Base-by-base conservation (phyloP, 2,113 vertebrate genomes). In the Engraulis encrasicolus region DNA sequence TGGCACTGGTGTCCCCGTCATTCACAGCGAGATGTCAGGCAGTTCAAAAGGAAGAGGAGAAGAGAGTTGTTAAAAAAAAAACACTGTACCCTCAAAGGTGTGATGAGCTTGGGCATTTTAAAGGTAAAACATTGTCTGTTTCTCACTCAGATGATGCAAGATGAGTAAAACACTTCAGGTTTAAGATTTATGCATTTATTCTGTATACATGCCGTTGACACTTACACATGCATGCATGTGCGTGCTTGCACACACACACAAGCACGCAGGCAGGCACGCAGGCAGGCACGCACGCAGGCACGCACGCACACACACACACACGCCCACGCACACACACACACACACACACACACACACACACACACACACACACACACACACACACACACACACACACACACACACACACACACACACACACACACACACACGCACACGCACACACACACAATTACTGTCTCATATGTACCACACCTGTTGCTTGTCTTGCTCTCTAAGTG, bases 281-380 rank as follows among this genome's bases (percentile, higher is more conserved):
- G n/a, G n/a, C n/a, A n/a, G n/a, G n/a, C n/a, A n/a, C n/a, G n/a
- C n/a, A n/a, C n/a, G n/a, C n/a, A n/a, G n/a, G n/a, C n/a, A n/a
- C n/a, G n/a, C n/a, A n/a, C n/a, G n/a, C n/a, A n/a, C n/a, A n/a
- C n/a, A n/a, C n/a, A n/a, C n/a, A n/a, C n/a, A n/a, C n/a, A n/a
- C n/a, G n/a, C n/a, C n/a, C n/a, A n/a, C n/a, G n/a, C n/a, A n/a
- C n/a, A 58, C 1, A 31, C 58, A 66, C 58, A 66, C n/a, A 81
- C 34, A 31, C 34, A 19, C 23, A 6, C 58, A 66, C 23, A 31
- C 23, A 14, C 6, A 12, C 23, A 12, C 1, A 50, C 74, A 82
- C 40, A 77, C 66, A 82, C 81, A 77, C 45, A 40, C 49, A 71
- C 27, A 40, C 38, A 50, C 34, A 49, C 81, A 50, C 49, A 82